phyloP scores from a whole-genome alignment of 2,797 vertebrate species.

The Streptopelia turtur region DNA sequence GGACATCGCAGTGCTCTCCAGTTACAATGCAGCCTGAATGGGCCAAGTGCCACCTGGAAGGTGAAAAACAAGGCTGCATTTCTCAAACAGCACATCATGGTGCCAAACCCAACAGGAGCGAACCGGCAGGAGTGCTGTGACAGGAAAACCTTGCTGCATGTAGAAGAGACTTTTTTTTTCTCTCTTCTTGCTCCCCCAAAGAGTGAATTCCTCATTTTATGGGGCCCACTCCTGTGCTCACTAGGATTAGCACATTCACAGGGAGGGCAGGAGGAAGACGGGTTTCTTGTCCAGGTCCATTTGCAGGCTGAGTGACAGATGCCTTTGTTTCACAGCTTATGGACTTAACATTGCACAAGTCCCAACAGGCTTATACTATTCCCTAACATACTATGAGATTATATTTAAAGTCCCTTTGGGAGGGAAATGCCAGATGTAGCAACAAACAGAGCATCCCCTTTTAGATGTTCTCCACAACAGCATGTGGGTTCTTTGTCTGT shows the following conservation, averaged over 20 bases:
- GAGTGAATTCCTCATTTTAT: background rate
- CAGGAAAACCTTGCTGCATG: background rate
- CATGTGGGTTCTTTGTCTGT: background rate
- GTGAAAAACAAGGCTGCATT: constrained; percentile 12
- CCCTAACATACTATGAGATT: background rate
- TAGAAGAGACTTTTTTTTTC: background rate
- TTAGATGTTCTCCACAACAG: background rate
- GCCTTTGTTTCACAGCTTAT: background rate
- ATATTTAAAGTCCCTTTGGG: background rate
- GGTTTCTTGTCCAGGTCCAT: background rate
- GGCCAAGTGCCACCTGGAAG: constrained; percentile 56
- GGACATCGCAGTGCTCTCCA: background rate
- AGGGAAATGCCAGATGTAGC: background rate
- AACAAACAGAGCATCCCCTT: background rate
- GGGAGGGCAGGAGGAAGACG: background rate
- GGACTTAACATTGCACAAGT: background rate
- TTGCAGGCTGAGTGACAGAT: background rate
- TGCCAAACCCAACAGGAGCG: background rate
- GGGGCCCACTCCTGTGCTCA: background rate
- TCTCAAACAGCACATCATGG: background rate
- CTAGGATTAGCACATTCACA: background rate
- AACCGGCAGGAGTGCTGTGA: background rate
- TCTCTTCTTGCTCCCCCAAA: background rate
- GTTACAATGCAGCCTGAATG: constrained; percentile 8
- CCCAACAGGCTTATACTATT: background rate